These are phyloP conservation scores for Euplexia lucipara DNA, from an alignment of 2,888 invertebrate species.

Conservation along the genomic window DNA sequence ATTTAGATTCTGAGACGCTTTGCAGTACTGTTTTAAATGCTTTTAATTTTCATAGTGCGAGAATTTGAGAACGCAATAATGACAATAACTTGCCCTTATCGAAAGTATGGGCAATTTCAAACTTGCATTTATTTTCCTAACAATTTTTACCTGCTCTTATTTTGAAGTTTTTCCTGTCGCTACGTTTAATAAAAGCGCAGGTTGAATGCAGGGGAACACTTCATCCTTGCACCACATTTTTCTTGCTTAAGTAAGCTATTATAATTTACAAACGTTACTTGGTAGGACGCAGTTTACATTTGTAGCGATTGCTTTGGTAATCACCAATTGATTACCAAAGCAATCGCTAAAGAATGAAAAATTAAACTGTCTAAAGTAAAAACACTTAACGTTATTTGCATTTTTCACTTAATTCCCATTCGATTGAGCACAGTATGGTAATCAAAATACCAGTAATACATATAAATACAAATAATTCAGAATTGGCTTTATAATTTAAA, in stretches of 20 bases:
- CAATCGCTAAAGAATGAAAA: too few relatives aligned
- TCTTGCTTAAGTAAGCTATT: conserved; percentile 65
- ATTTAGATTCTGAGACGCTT: too few relatives aligned
- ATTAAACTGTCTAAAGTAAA: too few relatives aligned
- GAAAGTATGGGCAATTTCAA: not conserved
- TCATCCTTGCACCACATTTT: conserved; percentile 56
- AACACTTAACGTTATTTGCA: too few relatives aligned
- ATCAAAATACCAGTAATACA: too few relatives aligned
- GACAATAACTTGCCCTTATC: not conserved
- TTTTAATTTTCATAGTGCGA: too few relatives aligned
- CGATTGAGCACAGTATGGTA: too few relatives aligned
- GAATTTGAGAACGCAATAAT: too few relatives aligned
- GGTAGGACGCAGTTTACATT: conserved; percentile 5
- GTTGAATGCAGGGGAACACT: conserved; percentile 37
- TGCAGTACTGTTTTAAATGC: too few relatives aligned
- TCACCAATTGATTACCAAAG: conserved; percentile 24
- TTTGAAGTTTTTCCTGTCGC: conserved; percentile 39
- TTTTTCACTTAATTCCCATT: too few relatives aligned
- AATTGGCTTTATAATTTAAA: too few relatives aligned
- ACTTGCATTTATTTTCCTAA: not conserved
- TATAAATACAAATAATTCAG: too few relatives aligned
- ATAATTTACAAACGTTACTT: conserved; percentile 65
- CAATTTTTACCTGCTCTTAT: conserved; percentile 8
- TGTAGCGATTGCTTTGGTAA: conserved; percentile 23
- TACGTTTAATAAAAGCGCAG: conserved; percentile 55